These are phyloP conservation scores for Megaceryle torquata DNA, from an alignment of 2,113 vertebrate species.

Conservation along the genomic window DNA sequence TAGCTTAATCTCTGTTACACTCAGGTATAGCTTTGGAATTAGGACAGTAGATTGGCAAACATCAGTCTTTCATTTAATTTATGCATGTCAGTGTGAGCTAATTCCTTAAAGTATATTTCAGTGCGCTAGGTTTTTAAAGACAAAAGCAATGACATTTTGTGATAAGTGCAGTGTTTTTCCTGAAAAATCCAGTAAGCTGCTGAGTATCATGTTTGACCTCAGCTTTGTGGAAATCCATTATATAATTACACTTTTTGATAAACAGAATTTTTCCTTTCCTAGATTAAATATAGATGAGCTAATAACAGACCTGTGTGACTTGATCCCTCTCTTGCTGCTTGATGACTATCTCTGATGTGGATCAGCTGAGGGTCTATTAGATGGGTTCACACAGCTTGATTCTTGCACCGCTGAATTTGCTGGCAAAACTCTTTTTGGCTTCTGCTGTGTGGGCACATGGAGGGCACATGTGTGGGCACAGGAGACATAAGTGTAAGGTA, in stretches of 20 bases:
- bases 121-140: not conserved
- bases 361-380: not conserved
- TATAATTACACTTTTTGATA: not conserved
- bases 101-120: not conserved
- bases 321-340: not conserved
- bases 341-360: not conserved
- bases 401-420: not conserved
- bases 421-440: not conserved
- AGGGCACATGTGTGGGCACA: not conserved
- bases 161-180: not conserved
- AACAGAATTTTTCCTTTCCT: not conserved
- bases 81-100: not conserved
- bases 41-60: not conserved
- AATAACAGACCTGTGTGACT: not conserved
- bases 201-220: not conserved
- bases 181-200: not conserved
- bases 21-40: not conserved
- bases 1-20: not conserved
- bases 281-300: not conserved
- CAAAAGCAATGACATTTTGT: not conserved
- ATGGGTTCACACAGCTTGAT: not conserved
- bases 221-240: not conserved
- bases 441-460: not conserved
- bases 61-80: not conserved
- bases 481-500: not conserved